A percentile compares a stretch with the other conserved stretches of the same genome.
phyloP scores from a whole-genome alignment of 2,888 invertebrate species.

The Ennomos quercinarius region DNA sequence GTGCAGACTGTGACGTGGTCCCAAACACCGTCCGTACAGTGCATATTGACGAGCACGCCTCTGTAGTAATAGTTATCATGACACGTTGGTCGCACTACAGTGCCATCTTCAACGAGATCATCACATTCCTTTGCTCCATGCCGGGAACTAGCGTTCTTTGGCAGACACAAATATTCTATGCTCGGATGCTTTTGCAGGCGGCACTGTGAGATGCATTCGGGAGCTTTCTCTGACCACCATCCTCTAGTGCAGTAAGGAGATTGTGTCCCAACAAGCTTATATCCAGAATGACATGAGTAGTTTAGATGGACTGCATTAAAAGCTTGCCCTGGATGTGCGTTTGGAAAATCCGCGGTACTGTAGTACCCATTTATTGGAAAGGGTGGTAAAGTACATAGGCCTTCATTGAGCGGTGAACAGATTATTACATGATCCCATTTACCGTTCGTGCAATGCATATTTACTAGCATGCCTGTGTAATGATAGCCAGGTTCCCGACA shows the following conservation, averaged over 20 bases:
- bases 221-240: constrained; percentile 31
- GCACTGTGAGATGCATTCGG: constrained; percentile 31
- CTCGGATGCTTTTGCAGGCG: constrained; percentile 21
- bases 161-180: constrained; percentile 25
- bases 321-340: constrained; percentile 21
- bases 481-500: constrained; percentile 27
- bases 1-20: constrained; percentile 27
- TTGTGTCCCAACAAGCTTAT: constrained; percentile 24
- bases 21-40: constrained; percentile 33
- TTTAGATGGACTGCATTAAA: constrained; percentile 20
- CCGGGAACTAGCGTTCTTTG: constrained; percentile 16
- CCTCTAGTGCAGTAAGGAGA: constrained; percentile 29
- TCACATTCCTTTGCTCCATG: constrained; percentile 23
- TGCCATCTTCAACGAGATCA: constrained; percentile 27
- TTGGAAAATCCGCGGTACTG: constrained; percentile 5
- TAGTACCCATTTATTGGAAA: constrained; percentile 23
- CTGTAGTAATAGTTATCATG: constrained; percentile 30
- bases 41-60: constrained; percentile 28
- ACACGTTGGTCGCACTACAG: constrained; percentile 26
- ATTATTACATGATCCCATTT: constrained; percentile 29
- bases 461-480: constrained; percentile 26
- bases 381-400: constrained; percentile 14
- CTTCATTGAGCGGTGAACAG: constrained; percentile 20
- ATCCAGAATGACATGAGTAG: constrained; percentile 27
- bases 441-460: constrained; percentile 31